Base-by-base conservation (phyloP, 2,888 invertebrate species). In the Neoaliturus tenellus region DNA sequence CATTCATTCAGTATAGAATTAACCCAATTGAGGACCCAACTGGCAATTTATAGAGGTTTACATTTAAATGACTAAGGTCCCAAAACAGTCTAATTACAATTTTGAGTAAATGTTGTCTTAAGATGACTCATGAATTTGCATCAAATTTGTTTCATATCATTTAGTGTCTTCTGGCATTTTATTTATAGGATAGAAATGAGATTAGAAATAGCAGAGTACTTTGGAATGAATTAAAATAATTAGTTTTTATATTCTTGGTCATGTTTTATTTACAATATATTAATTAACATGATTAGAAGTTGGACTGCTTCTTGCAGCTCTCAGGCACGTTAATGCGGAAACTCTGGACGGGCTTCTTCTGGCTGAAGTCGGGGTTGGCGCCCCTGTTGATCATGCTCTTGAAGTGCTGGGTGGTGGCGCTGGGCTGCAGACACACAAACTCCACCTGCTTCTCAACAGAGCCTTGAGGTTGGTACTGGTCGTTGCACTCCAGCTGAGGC, bases 401-500 rank as follows among this genome's bases (percentile, higher is more conserved):
- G 87, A 86, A 88, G 85, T 88, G 86, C 17, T 82, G 89, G 89
- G 89, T 92, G 92, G 17, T 90, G 90, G 0, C 91, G 91, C 86
- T 91, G 90, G 6, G 89, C 41, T 87, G 87, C 87, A 88, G 90
- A 89, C 89, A 90, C 67, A 89, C 86, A 86, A 82, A 80, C 28
- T 83, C 69, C 8, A 83, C 44, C 62, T 92, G 90, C 78, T 92
- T 93, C n/a, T 90, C 88, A 85, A 91, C 90, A 85, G 90, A 91
- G 0, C 90, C 89, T 5, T 88, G 88, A 5, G 91, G 89, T 48
- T 89, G 89, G 90, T 93, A 93, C 14, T 91, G 90, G 0, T 90
- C 89, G 84, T 91, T 90, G 90, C 95, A 95, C 1, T 91, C 89
- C 0, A 93, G 92, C 33, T 94, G 86, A 0, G 92, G 92, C 17